Base-by-base conservation (phyloP, 2,113 vertebrate genomes). In the Poecile atricapillus region DNA sequence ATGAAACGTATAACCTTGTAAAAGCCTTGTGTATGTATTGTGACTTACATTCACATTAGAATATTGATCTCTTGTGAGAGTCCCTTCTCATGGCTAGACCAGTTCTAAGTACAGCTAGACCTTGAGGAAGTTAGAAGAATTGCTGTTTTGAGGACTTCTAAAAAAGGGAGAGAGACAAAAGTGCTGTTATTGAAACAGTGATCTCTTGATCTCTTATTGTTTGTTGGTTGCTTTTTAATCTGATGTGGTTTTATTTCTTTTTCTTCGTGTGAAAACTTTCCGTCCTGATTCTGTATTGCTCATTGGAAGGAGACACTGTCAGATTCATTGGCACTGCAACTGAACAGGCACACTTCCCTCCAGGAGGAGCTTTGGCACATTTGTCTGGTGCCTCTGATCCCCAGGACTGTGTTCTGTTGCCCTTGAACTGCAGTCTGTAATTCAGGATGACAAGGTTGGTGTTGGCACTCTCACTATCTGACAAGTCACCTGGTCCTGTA, bases 381-480 rank as follows among this genome's bases (percentile, higher is more conserved):
- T 90, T 77, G 63, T 49, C 65, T 88, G 67, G 50, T 95, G 63
- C 59, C 67, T 88, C 64, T 59, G 59, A 50, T 77, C n/a, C n/a
- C 23, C 59, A 37, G 68, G 24, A 78, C n/a, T 47, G 7, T 62
- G 43, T 60, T 83, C 65, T 91, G 60, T 73, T 93, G 85, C 50
- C 89, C 89, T 91, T 95, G 74, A 85, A 39, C 55, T 87, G 39
- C 93, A 62, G 31, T 35, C 44, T 75, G 56, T 24, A 53, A 65
- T 73, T 87, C 59, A 49, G 69, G 58, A 80, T 78, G 65, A 39
- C 1, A 3, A 1, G 43, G 50, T 41, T 76, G 37, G 20, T 89
- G 47, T 59, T 83, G 71, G 56, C 0, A 5, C 12, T 41, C 46
- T 82, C 4, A 0, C 35, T 78, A 5, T 55, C 52, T 2, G 9